Evolutionary conservation across 2,113 vertebrate genomes (phyloP).

Genomic region (Dermatemys mawii): DNA sequence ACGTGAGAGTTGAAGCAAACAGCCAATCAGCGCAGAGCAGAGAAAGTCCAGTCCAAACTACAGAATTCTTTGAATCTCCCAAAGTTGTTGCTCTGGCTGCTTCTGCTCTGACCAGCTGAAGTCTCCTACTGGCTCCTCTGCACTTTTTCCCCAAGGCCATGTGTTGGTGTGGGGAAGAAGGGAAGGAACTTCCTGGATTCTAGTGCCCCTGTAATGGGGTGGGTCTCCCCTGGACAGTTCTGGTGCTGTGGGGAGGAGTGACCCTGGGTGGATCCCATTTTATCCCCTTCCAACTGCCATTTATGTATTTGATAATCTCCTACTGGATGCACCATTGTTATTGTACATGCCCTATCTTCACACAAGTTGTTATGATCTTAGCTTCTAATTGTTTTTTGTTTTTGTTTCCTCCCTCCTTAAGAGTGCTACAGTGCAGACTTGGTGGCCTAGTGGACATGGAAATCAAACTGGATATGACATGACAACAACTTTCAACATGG

Average conservation of each 20-base stretch:
- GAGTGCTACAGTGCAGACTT: conserved; percentile 83
- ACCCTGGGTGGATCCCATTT: not conserved
- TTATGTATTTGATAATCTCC: not conserved
- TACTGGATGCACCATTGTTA: not conserved
- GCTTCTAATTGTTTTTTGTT: not conserved
- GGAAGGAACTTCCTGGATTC: not conserved
- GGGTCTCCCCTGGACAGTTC: not conserved
- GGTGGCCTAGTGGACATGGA: conserved; percentile 95
- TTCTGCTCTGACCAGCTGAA: not conserved
- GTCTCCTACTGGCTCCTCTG: not conserved
- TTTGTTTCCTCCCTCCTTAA: conserved; percentile 61
- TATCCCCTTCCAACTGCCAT: not conserved
- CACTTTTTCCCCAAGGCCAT: not conserved
- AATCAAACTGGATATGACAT: conserved; percentile 84
- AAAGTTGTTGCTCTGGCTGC: too few species aligned
- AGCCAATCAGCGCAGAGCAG: not conserved
- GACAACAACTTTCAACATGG: conserved; percentile 72
- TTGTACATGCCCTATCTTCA: not conserved
- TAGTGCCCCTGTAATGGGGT: not conserved
- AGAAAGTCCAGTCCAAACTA: not conserved
- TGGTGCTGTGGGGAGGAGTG: not conserved
- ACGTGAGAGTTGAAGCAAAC: not conserved
- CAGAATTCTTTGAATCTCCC: not conserved
- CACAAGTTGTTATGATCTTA: not conserved
- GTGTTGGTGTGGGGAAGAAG: not conserved